Conservation (phyloP, 2,113 vertebrate genomes). For the Eidolon helvum region DNA sequence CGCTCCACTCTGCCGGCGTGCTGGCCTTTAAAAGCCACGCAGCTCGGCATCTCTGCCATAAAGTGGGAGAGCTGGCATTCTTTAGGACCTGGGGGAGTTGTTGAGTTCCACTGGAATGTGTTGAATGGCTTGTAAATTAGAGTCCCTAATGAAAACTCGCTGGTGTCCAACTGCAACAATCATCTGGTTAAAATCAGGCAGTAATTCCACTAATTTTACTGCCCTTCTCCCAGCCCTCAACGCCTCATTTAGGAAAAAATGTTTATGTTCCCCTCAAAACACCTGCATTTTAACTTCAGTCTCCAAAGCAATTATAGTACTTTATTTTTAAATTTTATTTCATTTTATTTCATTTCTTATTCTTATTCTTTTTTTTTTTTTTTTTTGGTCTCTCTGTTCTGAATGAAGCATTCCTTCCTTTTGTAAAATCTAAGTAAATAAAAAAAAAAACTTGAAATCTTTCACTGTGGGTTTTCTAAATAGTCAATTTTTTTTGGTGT, state of each 20-base stretch:
- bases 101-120: constrained; percentile 91
- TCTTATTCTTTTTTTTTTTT: neutral
- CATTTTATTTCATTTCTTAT: constrained; percentile 68
- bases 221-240: constrained; percentile 92
- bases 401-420: constrained; percentile 77
- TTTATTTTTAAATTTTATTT: constrained; percentile 76
- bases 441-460: constrained; percentile 64
- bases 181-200: constrained; percentile 99
- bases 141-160: constrained; percentile 96
- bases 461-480: constrained; percentile 55
- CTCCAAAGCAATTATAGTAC: constrained; percentile 84
- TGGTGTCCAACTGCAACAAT: constrained; percentile 97
- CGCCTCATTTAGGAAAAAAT: constrained; percentile 97
- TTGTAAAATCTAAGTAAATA: constrained; percentile 68
- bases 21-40: constrained; percentile 63
- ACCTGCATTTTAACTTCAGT: constrained; percentile 92
- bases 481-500: neutral
- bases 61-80: constrained; percentile 84
- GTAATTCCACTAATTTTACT: constrained; percentile 99
- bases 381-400: constrained; percentile 75
- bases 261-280: constrained; percentile 94
- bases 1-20: accelerated
- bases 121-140: constrained; percentile 97
- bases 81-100: constrained; percentile 90
- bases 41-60: constrained; percentile 76